phyloP scores from a whole-genome alignment of 2,888 invertebrate genomes.

The Halictus ligatus region DNA sequence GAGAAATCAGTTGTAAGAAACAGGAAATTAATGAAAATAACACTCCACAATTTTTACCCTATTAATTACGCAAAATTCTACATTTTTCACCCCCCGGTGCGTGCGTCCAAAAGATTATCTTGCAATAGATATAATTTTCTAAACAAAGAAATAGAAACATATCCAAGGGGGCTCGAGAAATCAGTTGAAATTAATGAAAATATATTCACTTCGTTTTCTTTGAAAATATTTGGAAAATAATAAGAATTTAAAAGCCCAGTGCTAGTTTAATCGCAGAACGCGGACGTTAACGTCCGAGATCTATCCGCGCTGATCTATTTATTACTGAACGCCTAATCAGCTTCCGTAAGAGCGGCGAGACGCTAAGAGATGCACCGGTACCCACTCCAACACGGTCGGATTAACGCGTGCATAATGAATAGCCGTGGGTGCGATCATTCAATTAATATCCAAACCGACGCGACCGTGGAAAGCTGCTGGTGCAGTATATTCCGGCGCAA shows the following conservation, averaged over 20 bases:
- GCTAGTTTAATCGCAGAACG: background rate
- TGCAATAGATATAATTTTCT: no score
- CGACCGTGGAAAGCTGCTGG: constrained; percentile 54
- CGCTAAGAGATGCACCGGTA: constrained; percentile 16
- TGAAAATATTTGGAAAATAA: no score
- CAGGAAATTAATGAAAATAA: no score
- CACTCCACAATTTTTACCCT: background rate
- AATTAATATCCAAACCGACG: constrained; percentile 64
- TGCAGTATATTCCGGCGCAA: background rate
- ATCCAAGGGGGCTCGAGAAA: no score
- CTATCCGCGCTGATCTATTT: constrained; percentile 57
- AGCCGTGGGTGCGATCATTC: constrained; percentile 71
- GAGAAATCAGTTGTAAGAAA: no score
- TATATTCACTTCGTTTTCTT: no score
- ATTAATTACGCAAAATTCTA: no score
- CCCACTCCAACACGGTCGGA: constrained; percentile 48
- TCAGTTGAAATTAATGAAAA: no score
- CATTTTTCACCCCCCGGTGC: no score
- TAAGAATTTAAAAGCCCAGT: no score
- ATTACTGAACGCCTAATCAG: constrained; percentile 64
- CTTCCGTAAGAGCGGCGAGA: constrained; percentile 29
- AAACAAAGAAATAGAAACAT: no score
- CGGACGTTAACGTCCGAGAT: constrained; percentile 46
- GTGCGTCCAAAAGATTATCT: no score
- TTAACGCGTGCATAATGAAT: constrained; percentile 69